Conservation (phyloP, 2,888 invertebrate genomes). For the Polymixis flavicincta region DNA sequence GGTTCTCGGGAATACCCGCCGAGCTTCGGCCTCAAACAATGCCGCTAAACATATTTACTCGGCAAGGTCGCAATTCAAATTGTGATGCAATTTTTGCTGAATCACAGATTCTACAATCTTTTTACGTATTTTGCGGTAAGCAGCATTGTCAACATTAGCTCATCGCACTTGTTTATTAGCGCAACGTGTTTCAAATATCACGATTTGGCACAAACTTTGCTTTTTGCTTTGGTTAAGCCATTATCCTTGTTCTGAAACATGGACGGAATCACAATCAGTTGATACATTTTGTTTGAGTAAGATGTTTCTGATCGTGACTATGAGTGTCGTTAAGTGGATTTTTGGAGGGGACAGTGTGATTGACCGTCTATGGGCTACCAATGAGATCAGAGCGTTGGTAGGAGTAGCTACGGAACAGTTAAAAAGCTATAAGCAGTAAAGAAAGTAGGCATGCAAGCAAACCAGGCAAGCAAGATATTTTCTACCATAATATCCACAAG, state of each 20-base stretch:
- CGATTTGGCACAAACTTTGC: conserved; percentile 34
- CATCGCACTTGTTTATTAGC: conserved; percentile 21
- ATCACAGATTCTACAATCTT: conserved; percentile 34
- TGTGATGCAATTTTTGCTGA: conserved; percentile 34
- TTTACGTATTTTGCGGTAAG: conserved; percentile 36
- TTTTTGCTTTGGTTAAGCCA: conserved; percentile 8
- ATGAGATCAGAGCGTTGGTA: not conserved
- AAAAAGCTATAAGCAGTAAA: not conserved
- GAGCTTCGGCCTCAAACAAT: not conserved
- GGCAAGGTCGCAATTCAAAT: conserved; percentile 33
- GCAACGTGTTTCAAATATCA: conserved; percentile 32
- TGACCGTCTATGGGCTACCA: not conserved
- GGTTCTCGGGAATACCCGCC: conserved; percentile 30
- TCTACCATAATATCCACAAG: not conserved
- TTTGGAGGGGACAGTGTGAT: not conserved
- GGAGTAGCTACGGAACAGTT: not conserved
- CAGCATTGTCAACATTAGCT: conserved; percentile 44
- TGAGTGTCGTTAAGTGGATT: not conserved
- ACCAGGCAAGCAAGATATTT: not conserved
- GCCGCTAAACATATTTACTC: conserved; percentile 15
- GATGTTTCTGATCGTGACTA: conserved; percentile 10
- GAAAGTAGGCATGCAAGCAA: not conserved
- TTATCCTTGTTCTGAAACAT: conserved; percentile 52
- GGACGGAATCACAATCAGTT: conserved; percentile 44
- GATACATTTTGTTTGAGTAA: conserved; percentile 15